These are phyloP conservation scores for Neuroscelio doddi DNA, from an alignment of 2,888 invertebrate genomes.

Conservation along the genomic window DNA sequence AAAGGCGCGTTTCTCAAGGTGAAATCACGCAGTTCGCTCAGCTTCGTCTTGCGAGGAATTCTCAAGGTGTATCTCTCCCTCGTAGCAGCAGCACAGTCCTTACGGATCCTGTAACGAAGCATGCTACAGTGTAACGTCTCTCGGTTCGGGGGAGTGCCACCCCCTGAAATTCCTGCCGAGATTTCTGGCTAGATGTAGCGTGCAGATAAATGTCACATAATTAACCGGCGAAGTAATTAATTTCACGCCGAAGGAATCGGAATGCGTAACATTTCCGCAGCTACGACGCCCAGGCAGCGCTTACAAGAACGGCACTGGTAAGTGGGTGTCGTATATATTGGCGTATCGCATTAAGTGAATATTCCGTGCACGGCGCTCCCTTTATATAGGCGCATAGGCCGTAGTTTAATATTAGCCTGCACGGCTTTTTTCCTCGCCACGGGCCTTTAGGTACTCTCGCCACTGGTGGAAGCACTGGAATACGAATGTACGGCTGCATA, in stretches of 20 bases:
- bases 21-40: constrained; percentile 45
- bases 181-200: constrained; percentile 62
- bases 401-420: constrained; percentile 9
- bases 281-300: constrained; percentile 35
- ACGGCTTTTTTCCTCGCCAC: background rate
- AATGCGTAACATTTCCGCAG: constrained; percentile 59
- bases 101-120: constrained; percentile 40
- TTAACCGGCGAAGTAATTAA: constrained; percentile 66
- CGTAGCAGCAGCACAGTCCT: background rate
- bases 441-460: background rate
- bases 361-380: constrained; percentile 11
- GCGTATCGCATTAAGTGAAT: constrained; percentile 31
- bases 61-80: constrained; percentile 11
- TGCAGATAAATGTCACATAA: constrained; percentile 67
- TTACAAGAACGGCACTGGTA: constrained; percentile 42
- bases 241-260: constrained; percentile 62
- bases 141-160: background rate
- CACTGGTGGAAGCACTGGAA: background rate
- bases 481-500: background rate
- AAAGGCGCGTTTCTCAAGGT: constrained; percentile 32
- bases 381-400: constrained; percentile 7
- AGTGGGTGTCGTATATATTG: constrained; percentile 49
- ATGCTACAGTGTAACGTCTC: constrained; percentile 20
- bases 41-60: constrained; percentile 37
- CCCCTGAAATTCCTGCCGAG: constrained; percentile 58